A percentile compares a stretch with the other conserved stretches of the same genome.
phyloP scores from a whole-genome alignment of 2,888 invertebrate genomes.

The Cordilura impudica region DNA sequence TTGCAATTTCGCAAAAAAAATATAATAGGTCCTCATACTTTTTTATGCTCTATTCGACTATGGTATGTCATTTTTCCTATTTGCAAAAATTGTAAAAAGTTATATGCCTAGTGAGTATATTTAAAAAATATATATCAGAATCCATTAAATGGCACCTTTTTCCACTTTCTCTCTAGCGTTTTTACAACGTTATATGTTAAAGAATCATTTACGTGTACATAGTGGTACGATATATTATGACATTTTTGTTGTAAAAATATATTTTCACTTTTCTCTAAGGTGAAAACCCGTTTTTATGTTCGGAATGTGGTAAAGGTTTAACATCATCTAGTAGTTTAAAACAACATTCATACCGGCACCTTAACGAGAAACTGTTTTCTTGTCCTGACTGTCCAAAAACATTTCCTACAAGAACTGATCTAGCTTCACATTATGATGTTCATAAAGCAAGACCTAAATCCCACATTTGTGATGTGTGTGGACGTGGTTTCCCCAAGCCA shows the following conservation, averaged over 20 bases:
- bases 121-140: too few relatives aligned
- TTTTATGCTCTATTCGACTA: too few relatives aligned
- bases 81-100: too few relatives aligned
- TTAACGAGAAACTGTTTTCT: constrained; percentile 79
- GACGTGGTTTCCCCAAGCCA: constrained; percentile 80
- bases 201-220: constrained; percentile 11
- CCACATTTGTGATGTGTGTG: constrained; percentile 82
- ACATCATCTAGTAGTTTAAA: constrained; percentile 80
- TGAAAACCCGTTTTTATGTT: constrained; percentile 80
- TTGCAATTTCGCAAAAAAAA: too few relatives aligned
- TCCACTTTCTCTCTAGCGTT: too few relatives aligned
- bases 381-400: constrained; percentile 81
- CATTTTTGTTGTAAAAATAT: not conserved
- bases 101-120: too few relatives aligned
- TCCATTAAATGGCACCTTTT: too few relatives aligned
- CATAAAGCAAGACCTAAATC: constrained; percentile 80
- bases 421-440: constrained; percentile 78
- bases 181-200: constrained; percentile 2
- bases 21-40: too few relatives aligned
- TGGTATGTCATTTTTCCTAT: too few relatives aligned
- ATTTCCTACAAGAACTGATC: constrained; percentile 80
- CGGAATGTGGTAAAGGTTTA: constrained; percentile 80
- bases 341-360: constrained; percentile 80
- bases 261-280: constrained; percentile 66
- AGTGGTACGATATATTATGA: constrained; percentile 1